Conservation (phyloP, 1,140 invertebrate genomes). For the Diabrotica undecimpunctata region DNA sequence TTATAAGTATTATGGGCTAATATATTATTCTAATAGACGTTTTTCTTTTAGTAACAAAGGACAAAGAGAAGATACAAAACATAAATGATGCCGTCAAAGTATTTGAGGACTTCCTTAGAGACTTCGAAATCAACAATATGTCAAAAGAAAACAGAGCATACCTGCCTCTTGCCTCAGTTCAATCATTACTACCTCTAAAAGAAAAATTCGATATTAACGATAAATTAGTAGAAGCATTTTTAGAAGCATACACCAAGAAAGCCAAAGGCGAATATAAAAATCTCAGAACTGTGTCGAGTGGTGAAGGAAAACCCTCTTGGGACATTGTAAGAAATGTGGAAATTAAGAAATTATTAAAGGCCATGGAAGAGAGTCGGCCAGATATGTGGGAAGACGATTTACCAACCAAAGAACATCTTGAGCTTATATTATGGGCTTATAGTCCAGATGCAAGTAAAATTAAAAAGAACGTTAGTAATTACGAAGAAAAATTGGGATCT, state of each 20-base stretch:
- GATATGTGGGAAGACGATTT: conserved; percentile 60
- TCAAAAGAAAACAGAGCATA: conserved; percentile 61
- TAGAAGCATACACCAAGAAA: conserved; percentile 51
- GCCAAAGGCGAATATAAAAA: conserved; percentile 63
- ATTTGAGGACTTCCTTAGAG: conserved; percentile 62
- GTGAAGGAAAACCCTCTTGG: conserved; percentile 55
- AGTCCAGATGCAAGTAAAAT: conserved; percentile 56
- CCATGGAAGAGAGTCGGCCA: conserved; percentile 49
- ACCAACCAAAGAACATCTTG: conserved; percentile 57
- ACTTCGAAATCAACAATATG: conserved; percentile 58
- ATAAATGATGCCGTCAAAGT: conserved; percentile 61
- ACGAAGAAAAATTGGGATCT: conserved; percentile 40
- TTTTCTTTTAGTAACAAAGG: conserved; percentile 56
- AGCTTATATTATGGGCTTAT: conserved; percentile 63
- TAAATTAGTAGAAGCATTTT: conserved; percentile 48
- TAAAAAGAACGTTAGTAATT: conserved; percentile 44
- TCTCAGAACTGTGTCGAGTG: conserved; percentile 55
- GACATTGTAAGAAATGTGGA: conserved; percentile 60
- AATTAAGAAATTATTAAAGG: conserved; percentile 54
- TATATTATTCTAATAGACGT: conserved; percentile 3
- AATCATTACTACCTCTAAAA: conserved; percentile 42
- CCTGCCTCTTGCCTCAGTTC: conserved; percentile 48
- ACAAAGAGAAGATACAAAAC: conserved; percentile 62
- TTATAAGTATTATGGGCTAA: neutral
- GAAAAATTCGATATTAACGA: conserved; percentile 41